Conservation (phyloP, 2,113 vertebrate species). For the Pteronura brasiliensis region DNA sequence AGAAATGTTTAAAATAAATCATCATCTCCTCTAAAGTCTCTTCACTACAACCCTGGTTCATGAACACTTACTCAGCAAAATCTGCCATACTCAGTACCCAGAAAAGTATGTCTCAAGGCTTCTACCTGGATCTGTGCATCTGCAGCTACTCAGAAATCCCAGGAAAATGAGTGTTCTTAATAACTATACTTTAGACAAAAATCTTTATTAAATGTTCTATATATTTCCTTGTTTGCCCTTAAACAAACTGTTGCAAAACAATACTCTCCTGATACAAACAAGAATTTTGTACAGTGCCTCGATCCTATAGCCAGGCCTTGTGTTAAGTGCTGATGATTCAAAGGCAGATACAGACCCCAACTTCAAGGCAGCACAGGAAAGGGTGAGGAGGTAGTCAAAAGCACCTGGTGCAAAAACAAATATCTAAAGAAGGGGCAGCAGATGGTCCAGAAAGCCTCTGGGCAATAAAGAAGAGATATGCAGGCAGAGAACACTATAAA, state of each 20-base stretch:
- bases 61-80: conserved; percentile 2
- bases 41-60: not conserved
- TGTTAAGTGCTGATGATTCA: not conserved
- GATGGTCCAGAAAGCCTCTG: not conserved
- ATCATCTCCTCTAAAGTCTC: not conserved
- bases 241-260: not conserved
- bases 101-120: not conserved
- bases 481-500: not conserved
- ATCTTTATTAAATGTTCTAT: not conserved
- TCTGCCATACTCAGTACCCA: not conserved
- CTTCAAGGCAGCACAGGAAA: not conserved
- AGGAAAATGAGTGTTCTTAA: not conserved
- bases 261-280: not conserved
- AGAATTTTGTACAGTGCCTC: not conserved
- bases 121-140: not conserved
- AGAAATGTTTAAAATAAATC: conserved; percentile 47
- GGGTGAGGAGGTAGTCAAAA: not conserved
- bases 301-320: not conserved
- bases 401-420: not conserved
- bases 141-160: not conserved
- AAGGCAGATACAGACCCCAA: not conserved
- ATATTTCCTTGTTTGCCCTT: not conserved
- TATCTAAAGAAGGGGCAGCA: not conserved
- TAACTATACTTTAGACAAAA: conserved; percentile 14
- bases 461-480: not conserved